Conservation (phyloP, 1,140 invertebrate genomes). For the Drosophila arizonae region DNA sequence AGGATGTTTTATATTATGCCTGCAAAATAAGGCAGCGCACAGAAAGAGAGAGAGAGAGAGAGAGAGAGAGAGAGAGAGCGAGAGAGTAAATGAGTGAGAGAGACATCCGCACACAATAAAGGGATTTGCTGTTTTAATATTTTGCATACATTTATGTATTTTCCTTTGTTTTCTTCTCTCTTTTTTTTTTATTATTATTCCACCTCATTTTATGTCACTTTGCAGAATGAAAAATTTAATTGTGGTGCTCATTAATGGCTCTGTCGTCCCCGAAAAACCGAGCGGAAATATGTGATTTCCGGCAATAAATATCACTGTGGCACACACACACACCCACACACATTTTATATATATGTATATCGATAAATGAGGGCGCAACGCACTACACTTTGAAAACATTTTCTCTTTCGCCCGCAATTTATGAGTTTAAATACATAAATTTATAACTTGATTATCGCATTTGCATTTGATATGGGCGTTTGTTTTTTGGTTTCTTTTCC, state of each 20-base stretch:
- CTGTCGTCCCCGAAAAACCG: conserved; percentile 39
- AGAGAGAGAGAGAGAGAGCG: not conserved
- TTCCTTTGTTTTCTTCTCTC: conserved; percentile 8
- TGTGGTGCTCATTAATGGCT: conserved; percentile 74
- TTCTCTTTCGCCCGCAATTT: conserved; percentile 31
- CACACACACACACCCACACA: conserved; percentile 21
- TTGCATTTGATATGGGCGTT: conserved; percentile 34
- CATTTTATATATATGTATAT: conserved; percentile 3
- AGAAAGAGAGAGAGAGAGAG: not conserved
- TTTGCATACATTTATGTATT: conserved; percentile 55
- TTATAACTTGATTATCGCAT: conserved; percentile 64
- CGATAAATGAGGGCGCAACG: conserved; percentile 1
- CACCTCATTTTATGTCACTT: conserved; percentile 54
- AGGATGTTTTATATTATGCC: conserved; percentile 78
- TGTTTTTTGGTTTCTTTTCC: not conserved
- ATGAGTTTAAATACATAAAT: conserved; percentile 57
- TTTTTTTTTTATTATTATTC: conserved; percentile 22
- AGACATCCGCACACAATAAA: conserved; percentile 30
- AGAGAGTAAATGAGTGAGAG: too few relatives aligned
- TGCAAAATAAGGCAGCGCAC: conserved; percentile 51
- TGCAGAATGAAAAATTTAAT: conserved; percentile 75
- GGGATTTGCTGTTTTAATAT: conserved; percentile 55
- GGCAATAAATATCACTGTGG: conserved; percentile 68
- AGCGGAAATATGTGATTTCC: conserved; percentile 78
- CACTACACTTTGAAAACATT: conserved; percentile 6